Evolutionary conservation across 2,113 vertebrate genomes (phyloP).

Genomic region (Grammomys surdaster): DNA sequence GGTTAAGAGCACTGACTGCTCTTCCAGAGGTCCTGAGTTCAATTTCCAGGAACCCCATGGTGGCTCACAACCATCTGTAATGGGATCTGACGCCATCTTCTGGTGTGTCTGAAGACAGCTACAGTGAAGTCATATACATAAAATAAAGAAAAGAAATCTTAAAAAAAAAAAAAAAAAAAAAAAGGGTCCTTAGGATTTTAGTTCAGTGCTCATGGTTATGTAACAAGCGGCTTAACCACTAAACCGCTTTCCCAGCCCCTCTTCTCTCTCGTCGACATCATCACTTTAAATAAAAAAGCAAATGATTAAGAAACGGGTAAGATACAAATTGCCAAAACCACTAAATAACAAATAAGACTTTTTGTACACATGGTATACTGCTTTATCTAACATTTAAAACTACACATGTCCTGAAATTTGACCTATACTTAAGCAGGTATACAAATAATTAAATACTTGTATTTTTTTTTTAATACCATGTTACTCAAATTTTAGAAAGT

Average conservation of each 20-base stretch:
- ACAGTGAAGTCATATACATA: too few species aligned
- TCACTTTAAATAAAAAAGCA: slow-evolving; percentile 35
- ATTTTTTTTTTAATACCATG: neutral
- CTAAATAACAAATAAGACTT: slow-evolving; percentile 11
- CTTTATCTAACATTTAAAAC: slow-evolving; percentile 18
- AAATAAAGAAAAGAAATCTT: too few species aligned
- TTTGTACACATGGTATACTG: neutral
- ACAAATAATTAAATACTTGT: slow-evolving; percentile 36
- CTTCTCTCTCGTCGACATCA: neutral
- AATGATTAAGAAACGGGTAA: slow-evolving; percentile 31
- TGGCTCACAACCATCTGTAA: too few species aligned
- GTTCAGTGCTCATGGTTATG: neutral
- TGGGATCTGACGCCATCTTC: too few species aligned
- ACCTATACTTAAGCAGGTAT: slow-evolving; percentile 24
- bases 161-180: too few species aligned
- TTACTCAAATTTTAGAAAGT: slow-evolving; percentile 63
- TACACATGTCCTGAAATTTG: slow-evolving; percentile 52
- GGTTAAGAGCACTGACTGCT: too few species aligned
- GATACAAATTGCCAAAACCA: slow-evolving; percentile 14
- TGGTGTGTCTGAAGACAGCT: too few species aligned
- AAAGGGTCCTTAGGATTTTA: neutral
- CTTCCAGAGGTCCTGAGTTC: too few species aligned
- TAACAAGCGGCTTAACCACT: neutral
- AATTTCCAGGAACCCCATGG: too few species aligned
- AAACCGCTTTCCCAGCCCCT: neutral